Evolutionary conservation across 2,888 invertebrate genomes (phyloP), one percentile per base, ranked within the genome.

Genomic region (Hedya salicella): DNA sequence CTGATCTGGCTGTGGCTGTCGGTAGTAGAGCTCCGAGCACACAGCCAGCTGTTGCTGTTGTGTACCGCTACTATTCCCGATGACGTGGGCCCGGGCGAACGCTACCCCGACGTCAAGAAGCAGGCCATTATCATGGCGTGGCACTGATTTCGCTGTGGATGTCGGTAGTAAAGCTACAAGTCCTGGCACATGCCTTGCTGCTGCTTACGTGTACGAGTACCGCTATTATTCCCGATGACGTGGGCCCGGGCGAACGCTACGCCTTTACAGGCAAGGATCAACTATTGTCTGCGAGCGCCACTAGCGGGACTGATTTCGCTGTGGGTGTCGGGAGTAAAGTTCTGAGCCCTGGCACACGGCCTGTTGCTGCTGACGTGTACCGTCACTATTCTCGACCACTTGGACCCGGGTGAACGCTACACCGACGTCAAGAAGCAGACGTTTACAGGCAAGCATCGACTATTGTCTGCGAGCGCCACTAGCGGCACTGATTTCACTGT

Each of bases 31-130:
- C 25, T 25, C 6, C 25, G 95, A 73, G 94, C 94, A 30, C 95
- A 95, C 74, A 95, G 95, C 0, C 92, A 94, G 62, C 88, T 96
- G 70, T 94, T 95, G 78, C 93, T 96, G 67, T 96, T 95, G 39
- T 96, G 96, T 79, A 93, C 95, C 69, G 94, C 96, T 42, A 96
- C 96, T 56, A 96, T 96, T 73, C 96, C 96, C 0, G 95, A 95
- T 66, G 95, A 95, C 73, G 94, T 96, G 17, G 95, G 94, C 14
- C 94, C 94, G 40, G 94, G 95, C 62, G 95, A 95, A 75, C 93
- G 94, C 72, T 96, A 94, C 78, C 96, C 96, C 56, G 96, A 96
- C 81, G 92, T 95, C 71, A 95, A 95, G 81, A 95, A 94, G 71
- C 95, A 94, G 77, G 95, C 95, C 42, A 95, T 95, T 61, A 94